Evolutionary conservation across 2,888 invertebrate genomes (phyloP), one percentile per base, ranked within the genome.

Genomic region (Nipponacmea schrenckii): DNA sequence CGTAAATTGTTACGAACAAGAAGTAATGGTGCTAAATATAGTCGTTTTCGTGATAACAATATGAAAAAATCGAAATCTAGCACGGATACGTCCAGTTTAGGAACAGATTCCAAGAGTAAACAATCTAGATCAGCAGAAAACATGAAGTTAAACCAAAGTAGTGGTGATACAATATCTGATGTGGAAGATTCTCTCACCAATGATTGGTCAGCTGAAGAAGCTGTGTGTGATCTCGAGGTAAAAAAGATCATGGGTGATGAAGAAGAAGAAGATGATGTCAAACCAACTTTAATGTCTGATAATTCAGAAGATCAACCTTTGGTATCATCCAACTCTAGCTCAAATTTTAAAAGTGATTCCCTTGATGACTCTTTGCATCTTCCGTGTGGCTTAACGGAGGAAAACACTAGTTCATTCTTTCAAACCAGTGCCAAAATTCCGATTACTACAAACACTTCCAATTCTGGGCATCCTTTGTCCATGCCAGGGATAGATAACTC

Each of bases 121-220:
- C 68, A 17, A 68, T 63, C 20, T 67, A 62, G 31, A 31, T 68
- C 31, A 68, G 48, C 24, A 69, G 56, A 56, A 56, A 56, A 20
- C 14, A 14, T 68, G 15, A 50, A 70, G 27, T 50, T 62, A 24
- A 20, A 56, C 20, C 75, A 75, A 31, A 70, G 73, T 62, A 78
- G 78, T 62, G 78, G 74, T 14, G 83, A 83, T 26, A 78, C 80
- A 2, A 79, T 72, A 10, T 81, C 82, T 10, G 81, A 79, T 31
- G 50, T 74, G 70, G 85, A 85, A 62, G 80, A 80, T 64, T 79
- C 82, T 24, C 77, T 82, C 8, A 75, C 81, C 39, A 81, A 81
- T 68, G 84, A 85, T 74, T 85, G 84, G 85, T 80, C 83, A 17
- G 84, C 83, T 64, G 84, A 85, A 63, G 85, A 86, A 67, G 81